Base-by-base conservation (phyloP, 1,140 invertebrate species). In the Formica selysi region DNA sequence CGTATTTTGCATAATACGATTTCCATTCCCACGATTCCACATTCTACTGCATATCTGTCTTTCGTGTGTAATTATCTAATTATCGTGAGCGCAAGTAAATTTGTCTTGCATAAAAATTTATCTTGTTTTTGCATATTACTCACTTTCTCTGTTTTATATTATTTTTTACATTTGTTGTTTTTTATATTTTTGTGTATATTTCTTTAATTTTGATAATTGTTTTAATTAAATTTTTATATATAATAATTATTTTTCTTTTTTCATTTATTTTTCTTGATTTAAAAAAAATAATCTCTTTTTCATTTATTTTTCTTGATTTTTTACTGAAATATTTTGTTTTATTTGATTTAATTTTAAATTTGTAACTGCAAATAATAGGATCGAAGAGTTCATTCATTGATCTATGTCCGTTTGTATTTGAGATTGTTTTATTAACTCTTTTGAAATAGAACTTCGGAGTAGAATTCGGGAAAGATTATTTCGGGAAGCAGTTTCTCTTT, bases 1-100 rank as follows among this genome's bases (percentile, higher is more conserved):
- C 19, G 61, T 48, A 78, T 78, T 78, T 78, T 78, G 61, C 59
- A 78, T 78, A 78, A 78, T 78, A 16, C 76, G 41, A 78, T 65
- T 78, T 78, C 62, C 51, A 57, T 11, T 6, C 11, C 26, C 10
- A 10, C 73, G 38, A 61, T 44, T 13, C 22, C 36, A 22, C 54
- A 41, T 29, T 76, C 4, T 57, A 32, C 19, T 29, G 32, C 7
- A 44, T 13, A 62, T 13, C 22, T 76, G 29, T 22, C 22, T 22
- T 22, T 44, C 36, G 8, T 61, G 19, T 62, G 10, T 11, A 59
- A n/a, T 26, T 29, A 76, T 76, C 10, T 22, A 22, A 22, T 22
- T 22, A 22, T 22, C 22, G 0, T 22, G 22, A 0, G 22, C 22
- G 22, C 22, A 22, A 22, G 22, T 22, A 22, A 22, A 22, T 22